Evolutionary conservation across 2,888 invertebrate genomes (phyloP).

Genomic region (Serrognathus titanus): DNA sequence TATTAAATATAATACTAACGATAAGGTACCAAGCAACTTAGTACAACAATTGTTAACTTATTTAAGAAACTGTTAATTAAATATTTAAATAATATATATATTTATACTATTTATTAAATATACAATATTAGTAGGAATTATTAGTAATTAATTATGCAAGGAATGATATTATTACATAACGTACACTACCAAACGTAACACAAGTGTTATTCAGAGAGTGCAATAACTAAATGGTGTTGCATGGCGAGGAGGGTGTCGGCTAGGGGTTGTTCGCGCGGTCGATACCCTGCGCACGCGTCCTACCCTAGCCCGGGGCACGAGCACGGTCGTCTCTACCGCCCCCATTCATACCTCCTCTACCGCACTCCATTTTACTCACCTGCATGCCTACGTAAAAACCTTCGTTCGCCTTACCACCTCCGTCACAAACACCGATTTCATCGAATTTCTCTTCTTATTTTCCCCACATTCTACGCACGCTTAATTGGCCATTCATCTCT

Average conservation of each 20-base stretch:
- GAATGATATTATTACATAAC: conserved; percentile 55
- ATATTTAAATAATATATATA: conserved; percentile 45
- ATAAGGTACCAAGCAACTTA: conserved; percentile 48
- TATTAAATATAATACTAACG: conserved; percentile 44
- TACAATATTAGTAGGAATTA: conserved; percentile 51
- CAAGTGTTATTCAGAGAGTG: conserved; percentile 61
- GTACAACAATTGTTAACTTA: conserved; percentile 44
- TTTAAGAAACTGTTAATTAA: conserved; percentile 45
- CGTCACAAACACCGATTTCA: conserved; percentile 7
- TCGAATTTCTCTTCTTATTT: conserved; percentile 7
- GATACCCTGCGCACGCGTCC: conserved; percentile 46
- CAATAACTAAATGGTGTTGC: conserved; percentile 61
- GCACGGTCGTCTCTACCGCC: conserved; percentile 22
- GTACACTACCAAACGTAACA: conserved; percentile 61
- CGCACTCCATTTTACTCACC: conserved; percentile 18
- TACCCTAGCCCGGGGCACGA: conserved; percentile 39
- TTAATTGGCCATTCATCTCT: conserved; percentile 2
- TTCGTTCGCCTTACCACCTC: conserved; percentile 20
- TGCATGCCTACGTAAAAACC: neutral
- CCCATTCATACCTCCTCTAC: conserved; percentile 24
- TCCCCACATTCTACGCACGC: conserved; percentile 16
- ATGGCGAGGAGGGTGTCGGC: conserved; percentile 54
- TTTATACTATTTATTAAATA: conserved; percentile 50
- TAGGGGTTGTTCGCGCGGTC: conserved; percentile 49
- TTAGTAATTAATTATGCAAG: conserved; percentile 53